Evolutionary conservation across 2,113 vertebrate genomes (phyloP).

Genomic region (Boulengeromyrus knoepffleri): DNA sequence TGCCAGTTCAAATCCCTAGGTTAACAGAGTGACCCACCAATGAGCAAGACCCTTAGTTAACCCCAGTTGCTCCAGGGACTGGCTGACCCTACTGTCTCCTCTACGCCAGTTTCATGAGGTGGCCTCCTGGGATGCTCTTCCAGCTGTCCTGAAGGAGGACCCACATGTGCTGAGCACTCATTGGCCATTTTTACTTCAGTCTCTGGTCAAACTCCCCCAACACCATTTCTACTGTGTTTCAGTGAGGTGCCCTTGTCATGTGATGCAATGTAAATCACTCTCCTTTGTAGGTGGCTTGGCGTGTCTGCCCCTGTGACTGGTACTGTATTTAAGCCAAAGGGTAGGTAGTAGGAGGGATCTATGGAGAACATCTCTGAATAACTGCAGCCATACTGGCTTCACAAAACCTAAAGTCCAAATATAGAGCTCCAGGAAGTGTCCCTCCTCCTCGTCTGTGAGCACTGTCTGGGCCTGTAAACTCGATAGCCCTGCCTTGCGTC

Average conservation of each 20-base stretch:
- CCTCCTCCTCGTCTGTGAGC: neutral
- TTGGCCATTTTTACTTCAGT: neutral
- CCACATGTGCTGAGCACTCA: neutral
- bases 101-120: neutral
- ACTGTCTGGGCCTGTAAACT: neutral
- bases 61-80: neutral
- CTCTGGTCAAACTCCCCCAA: neutral
- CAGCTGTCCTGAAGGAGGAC: neutral
- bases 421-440: neutral
- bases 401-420: constrained; percentile 10
- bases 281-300: neutral
- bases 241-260: neutral
- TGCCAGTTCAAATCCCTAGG: neutral
- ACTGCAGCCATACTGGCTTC: constrained; percentile 11
- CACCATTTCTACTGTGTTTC: neutral
- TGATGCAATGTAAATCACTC: neutral
- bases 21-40: neutral
- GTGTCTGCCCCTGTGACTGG: neutral
- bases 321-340: neutral
- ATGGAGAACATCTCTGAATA: constrained; percentile 7
- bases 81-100: neutral
- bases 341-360: constrained; percentile 3
- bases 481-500: constrained; percentile 1
- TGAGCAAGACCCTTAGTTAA: neutral
- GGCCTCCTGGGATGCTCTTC: neutral